Percentiles rank a stretch among this genome's conserved stretches.
Evolutionary conservation across 2,797 vertebrate species (phyloP).

Genomic region (Halcyon leucocephala): DNA sequence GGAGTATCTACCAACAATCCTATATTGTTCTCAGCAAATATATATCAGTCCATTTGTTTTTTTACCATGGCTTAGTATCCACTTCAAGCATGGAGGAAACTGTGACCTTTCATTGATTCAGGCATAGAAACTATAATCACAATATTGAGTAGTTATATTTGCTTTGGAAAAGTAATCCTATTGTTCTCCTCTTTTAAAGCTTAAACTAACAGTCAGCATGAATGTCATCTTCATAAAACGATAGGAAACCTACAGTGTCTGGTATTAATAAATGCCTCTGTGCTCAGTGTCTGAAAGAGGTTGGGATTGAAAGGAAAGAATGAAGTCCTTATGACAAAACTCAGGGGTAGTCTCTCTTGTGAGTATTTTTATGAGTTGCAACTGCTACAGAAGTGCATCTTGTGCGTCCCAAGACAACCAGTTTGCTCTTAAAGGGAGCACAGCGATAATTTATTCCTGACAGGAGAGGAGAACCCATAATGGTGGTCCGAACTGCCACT

Average conservation of each 20-base stretch:
- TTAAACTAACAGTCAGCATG: slow-evolving; percentile 67
- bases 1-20: slow-evolving; percentile 30
- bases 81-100: background rate
- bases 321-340: slow-evolving; percentile 48
- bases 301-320: slow-evolving; percentile 29
- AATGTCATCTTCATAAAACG: slow-evolving; percentile 55
- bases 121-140: slow-evolving; percentile 47
- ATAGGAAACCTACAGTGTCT: slow-evolving; percentile 55
- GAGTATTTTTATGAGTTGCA: slow-evolving; percentile 37
- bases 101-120: slow-evolving; percentile 56
- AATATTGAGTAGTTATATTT: slow-evolving; percentile 51
- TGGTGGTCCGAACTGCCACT: background rate
- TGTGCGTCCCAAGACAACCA: background rate
- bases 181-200: slow-evolving; percentile 64
- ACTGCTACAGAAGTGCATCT: background rate
- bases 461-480: background rate
- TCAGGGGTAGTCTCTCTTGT: background rate
- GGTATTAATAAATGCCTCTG: slow-evolving; percentile 63
- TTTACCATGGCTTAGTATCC: background rate
- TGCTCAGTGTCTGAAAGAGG: background rate
- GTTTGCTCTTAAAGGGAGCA: background rate
- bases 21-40: slow-evolving; percentile 53
- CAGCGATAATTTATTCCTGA: slow-evolving; percentile 6
- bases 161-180: slow-evolving; percentile 60
- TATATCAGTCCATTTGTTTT: background rate